These are phyloP conservation scores for Forbesichthys papilliferus DNA, from an alignment of 2,113 vertebrate genomes.

Conservation along the genomic window DNA sequence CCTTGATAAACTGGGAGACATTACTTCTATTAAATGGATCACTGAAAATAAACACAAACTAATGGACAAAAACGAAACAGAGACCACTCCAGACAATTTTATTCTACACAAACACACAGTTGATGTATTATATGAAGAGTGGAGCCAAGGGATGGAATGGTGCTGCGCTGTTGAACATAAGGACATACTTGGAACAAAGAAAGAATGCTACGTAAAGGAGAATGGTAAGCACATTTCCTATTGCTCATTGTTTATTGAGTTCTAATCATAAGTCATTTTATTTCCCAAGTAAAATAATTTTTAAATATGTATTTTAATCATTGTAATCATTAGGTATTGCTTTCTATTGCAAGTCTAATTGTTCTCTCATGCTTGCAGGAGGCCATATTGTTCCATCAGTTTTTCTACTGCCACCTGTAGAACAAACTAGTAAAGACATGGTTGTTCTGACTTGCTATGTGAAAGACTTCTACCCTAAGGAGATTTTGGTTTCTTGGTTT, in stretches of 20 bases:
- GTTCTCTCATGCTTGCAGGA: slow-evolving; percentile 56
- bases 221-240: slow-evolving; percentile 55
- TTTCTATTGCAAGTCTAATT: slow-evolving; percentile 29
- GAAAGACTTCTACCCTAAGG: slow-evolving; percentile 75
- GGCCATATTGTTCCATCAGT: slow-evolving; percentile 32
- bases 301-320: neutral
- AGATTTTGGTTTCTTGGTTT: slow-evolving; percentile 73
- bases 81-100: too few species aligned
- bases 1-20: accelerated
- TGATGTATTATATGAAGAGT: slow-evolving; percentile 52
- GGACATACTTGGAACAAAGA: accelerated
- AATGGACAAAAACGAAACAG: accelerated
- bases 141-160: slow-evolving; percentile 39
- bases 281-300: neutral
- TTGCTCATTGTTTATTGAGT: neutral
- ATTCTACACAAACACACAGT: neutral
- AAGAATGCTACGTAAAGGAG: neutral
- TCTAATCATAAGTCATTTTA: too few species aligned
- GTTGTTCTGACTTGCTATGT: slow-evolving; percentile 78
- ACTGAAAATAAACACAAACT: accelerated
- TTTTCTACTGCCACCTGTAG: slow-evolving; percentile 69
- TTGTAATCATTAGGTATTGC: neutral
- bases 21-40: neutral
- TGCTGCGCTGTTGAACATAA: slow-evolving; percentile 35
- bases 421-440: slow-evolving; percentile 10